Evolutionary conservation across 2,797 vertebrate species (phyloP).

Genomic region (Okamejei kenojei): DNA sequence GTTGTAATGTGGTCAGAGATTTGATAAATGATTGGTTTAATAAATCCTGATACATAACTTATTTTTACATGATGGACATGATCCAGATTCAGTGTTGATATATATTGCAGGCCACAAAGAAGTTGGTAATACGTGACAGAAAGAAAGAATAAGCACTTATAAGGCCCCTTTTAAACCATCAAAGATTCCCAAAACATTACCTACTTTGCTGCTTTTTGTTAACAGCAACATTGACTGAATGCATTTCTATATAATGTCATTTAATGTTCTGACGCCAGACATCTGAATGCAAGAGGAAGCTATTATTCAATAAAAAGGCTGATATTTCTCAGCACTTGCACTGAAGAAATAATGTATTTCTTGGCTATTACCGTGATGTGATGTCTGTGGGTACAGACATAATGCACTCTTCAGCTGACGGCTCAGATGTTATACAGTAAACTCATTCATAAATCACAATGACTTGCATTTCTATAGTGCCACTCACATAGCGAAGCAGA

Average conservation of each 20-base stretch:
- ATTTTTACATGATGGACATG: neutral
- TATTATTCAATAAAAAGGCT: neutral
- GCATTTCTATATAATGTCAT: neutral
- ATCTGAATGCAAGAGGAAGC: neutral
- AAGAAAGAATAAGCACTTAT: neutral
- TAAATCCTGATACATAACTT: neutral
- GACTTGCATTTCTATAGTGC: neutral
- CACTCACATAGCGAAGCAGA: no score
- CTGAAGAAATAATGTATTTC: constrained; percentile 1
- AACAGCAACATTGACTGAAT: neutral
- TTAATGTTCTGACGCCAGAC: neutral
- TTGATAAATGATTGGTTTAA: neutral
- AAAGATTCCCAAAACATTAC: neutral
- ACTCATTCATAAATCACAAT: constrained; percentile 17
- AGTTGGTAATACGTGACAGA: neutral
- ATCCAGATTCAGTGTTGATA: neutral
- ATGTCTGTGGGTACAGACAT: neutral
- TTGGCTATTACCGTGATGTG: neutral
- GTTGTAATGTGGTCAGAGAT: neutral
- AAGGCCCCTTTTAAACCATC: neutral
- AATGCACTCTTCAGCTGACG: neutral
- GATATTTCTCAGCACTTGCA: neutral
- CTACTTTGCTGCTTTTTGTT: neutral
- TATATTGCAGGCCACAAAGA: neutral
- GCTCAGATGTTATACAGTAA: no score